phyloP scores from a whole-genome alignment of 2,888 invertebrate species.

The Polia nebulosa region DNA sequence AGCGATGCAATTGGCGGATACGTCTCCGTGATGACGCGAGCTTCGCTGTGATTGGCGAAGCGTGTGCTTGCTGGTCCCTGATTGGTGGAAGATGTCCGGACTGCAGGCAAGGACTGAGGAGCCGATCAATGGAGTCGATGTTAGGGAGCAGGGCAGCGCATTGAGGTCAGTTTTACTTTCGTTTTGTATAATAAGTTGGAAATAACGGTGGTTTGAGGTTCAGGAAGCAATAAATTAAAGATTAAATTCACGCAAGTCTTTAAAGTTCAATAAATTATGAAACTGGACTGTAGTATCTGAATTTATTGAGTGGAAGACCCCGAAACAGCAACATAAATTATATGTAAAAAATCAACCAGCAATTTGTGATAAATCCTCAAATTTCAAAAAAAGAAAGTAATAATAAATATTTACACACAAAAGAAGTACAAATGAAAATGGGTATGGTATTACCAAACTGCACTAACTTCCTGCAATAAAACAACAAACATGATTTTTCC shows the following conservation, averaged over 20 bases:
- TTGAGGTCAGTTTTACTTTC: conserved; percentile 80
- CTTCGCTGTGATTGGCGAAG: conserved; percentile 77
- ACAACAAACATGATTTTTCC: conserved; percentile 38
- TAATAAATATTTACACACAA: no score
- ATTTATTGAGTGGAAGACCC: conserved; percentile 6
- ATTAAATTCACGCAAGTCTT: conserved; percentile 2
- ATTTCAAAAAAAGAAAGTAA: no score
- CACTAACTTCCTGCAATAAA: conserved; percentile 40
- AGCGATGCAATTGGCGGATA: conserved; percentile 73
- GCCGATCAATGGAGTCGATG: conserved; percentile 87
- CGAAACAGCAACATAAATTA: background rate
- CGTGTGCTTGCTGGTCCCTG: conserved; percentile 68
- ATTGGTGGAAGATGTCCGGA: conserved; percentile 87
- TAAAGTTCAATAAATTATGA: background rate
- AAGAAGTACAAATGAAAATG: no score
- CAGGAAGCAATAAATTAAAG: conserved; percentile 6
- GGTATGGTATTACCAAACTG: conserved; percentile 17
- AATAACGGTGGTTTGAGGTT: conserved; percentile 33
- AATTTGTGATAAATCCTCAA: background rate
- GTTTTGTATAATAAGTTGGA: conserved; percentile 21
- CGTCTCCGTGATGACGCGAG: conserved; percentile 65
- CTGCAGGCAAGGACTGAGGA: conserved; percentile 86
- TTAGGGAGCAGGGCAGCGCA: conserved; percentile 88
- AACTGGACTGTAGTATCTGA: background rate
- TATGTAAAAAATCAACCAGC: background rate